phyloP scores from a whole-genome alignment of 2,797 vertebrate species.

The Rhinophrynus dorsalis region DNA sequence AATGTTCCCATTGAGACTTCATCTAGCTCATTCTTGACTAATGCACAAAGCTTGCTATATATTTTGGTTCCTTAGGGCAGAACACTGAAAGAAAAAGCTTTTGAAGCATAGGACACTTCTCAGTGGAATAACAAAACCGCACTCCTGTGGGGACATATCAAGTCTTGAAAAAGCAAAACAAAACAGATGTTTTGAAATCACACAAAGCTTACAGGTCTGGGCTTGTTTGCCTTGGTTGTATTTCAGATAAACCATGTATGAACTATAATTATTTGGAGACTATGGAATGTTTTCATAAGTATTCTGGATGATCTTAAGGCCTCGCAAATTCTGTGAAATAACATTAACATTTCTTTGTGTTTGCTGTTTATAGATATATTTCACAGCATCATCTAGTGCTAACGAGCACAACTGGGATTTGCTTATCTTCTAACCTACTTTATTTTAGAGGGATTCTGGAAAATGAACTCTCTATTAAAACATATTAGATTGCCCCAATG shows the following conservation, averaged over 20 bases:
- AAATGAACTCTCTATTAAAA: slow-evolving; percentile 32
- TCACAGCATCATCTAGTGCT: slow-evolving; percentile 26
- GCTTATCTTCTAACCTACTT: slow-evolving; percentile 31
- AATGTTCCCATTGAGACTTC: neutral
- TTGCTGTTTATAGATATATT: slow-evolving; percentile 20
- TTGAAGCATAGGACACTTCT: slow-evolving; percentile 22
- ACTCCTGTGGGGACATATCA: slow-evolving; percentile 15
- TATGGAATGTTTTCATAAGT: slow-evolving; percentile 1
- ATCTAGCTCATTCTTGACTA: slow-evolving; percentile 1
- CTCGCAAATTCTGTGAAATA: slow-evolving; percentile 1
- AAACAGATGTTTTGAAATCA: slow-evolving; percentile 31
- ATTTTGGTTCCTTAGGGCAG: slow-evolving; percentile 13
- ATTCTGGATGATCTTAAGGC: neutral
- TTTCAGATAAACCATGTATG: neutral
- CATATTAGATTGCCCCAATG: slow-evolving; percentile 17
- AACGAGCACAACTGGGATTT: slow-evolving; percentile 44
- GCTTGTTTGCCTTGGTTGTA: neutral
- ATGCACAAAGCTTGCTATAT: slow-evolving; percentile 22
- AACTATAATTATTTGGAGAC: neutral
- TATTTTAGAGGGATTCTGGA: slow-evolving; percentile 3
- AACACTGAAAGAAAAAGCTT: slow-evolving; percentile 37
- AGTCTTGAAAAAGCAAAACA: slow-evolving; percentile 7
- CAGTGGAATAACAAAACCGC: slow-evolving; percentile 17
- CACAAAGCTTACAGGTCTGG: neutral
- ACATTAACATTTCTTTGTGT: slow-evolving; percentile 1